phyloP scores from a whole-genome alignment of 2,113 vertebrate species.

The Micronycteris hirsuta region DNA sequence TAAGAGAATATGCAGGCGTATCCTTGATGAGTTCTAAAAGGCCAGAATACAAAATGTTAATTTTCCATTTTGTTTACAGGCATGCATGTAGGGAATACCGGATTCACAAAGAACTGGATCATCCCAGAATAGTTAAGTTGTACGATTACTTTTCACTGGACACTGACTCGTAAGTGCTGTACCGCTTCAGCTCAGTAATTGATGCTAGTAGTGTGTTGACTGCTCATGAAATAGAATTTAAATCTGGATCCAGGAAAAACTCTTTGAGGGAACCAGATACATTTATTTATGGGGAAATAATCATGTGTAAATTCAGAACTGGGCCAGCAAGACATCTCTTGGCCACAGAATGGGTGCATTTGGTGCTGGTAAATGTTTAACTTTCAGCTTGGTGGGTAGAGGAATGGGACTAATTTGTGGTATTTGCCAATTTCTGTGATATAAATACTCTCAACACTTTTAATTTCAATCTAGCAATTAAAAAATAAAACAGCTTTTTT shows the following conservation, averaged over 20 bases:
- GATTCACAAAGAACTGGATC: constrained; percentile 99
- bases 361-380: background rate
- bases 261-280: background rate
- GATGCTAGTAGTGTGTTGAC: background rate
- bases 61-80: constrained; percentile 78
- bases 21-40: background rate
- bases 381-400: background rate
- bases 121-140: constrained; percentile 98
- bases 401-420: background rate
- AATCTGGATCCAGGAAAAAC: background rate
- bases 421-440: background rate
- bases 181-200: background rate
- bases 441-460: background rate
- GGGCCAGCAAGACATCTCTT: background rate
- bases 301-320: background rate
- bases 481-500: background rate
- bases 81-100: constrained; percentile 99
- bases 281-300: background rate
- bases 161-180: constrained; percentile 96
- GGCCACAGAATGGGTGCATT: background rate
- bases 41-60: constrained; percentile 43
- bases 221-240: background rate
- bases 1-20: background rate
- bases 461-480: background rate
- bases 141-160: constrained; percentile 99